Evolutionary conservation across 2,113 vertebrate genomes (phyloP).

Genomic region (Galemys pyrenaicus): DNA sequence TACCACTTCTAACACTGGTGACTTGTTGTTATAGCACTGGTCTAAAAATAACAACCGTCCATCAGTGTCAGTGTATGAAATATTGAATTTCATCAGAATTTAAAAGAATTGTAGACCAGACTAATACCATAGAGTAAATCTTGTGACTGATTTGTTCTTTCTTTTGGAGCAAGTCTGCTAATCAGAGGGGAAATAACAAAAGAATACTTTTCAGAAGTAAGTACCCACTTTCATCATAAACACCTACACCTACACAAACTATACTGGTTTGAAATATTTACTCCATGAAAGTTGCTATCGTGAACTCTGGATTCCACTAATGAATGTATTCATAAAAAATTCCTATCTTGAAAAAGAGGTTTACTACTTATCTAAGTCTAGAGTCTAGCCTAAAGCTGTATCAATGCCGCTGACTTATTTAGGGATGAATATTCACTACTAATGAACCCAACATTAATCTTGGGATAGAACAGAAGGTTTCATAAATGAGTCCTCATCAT

Average conservation of each 20-base stretch:
- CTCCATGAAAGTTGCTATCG: neutral
- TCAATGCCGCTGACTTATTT: neutral
- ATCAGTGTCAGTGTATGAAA: constrained; percentile 65
- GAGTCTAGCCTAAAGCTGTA: neutral
- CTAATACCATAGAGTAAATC: constrained; percentile 42
- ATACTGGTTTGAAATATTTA: constrained; percentile 53
- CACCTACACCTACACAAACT: neutral
- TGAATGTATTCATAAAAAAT: neutral
- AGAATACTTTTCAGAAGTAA: neutral
- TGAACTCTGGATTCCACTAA: neutral
- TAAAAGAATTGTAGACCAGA: constrained; percentile 51
- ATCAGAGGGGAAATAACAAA: neutral
- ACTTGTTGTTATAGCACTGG: constrained; percentile 49
- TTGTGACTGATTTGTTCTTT: constrained; percentile 41
- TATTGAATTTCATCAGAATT: constrained; percentile 66
- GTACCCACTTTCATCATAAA: constrained; percentile 38
- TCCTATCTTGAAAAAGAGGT: neutral
- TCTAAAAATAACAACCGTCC: constrained; percentile 71
- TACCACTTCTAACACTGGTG: constrained; percentile 42
- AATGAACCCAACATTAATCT: neutral
- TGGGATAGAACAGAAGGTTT: neutral
- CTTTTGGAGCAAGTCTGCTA: neutral
- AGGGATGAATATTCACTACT: neutral
- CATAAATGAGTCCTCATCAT: neutral
- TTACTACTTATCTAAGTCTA: constrained; percentile 5